Base-by-base conservation (phyloP, 1,140 invertebrate species). In the Orius laevigatus region DNA sequence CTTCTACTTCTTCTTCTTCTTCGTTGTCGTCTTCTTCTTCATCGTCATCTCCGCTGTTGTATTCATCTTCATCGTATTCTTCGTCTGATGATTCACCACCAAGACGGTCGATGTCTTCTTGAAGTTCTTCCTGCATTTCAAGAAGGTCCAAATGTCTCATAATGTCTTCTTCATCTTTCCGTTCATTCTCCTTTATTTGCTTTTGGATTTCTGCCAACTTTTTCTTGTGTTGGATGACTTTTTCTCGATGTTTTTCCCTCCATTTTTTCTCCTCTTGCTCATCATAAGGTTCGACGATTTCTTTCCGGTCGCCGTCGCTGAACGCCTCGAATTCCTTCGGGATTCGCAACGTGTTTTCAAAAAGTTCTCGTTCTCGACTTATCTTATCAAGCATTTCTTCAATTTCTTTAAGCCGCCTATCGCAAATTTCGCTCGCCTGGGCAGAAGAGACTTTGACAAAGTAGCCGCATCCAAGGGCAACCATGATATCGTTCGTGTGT, bases 401-500 rank as follows among this genome's bases (percentile, higher is more conserved):
- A 31, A 67, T 67, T 49, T 57, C 70, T 62, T 68, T 58, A 20
- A 79, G 68, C 62, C 78, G 68, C 25, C 78, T 65, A 35, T 71
- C 60, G 45, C 73, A 72, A 42, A 84, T 71, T 16, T 69, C 70
- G n/a, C 59, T 59, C 1, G 80, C 77, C 57, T 81, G 70, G 52
- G 71, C 67, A 5, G 75, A 69, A 35, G 75, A 78, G 41, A 75
- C 68, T 54, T 83, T 79, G 10, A 68, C 72, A 67, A 84, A 84
- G 62, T 76, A 82, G 52, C 76, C 75, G 53, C 79, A 76, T 19
- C 81, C 80, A 8, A 83, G 58, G 3, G 71, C 66, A 19, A 77
- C 74, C 35, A 78, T 58, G 14, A 83, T 69, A 64, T 83, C 79
- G 65, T 82, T 84, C 1, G 80, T 83, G 52, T 84, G 78, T 14